Evolutionary conservation across 2,888 invertebrate species (phyloP), one percentile per base, ranked within the genome.

Genomic region (Copidosoma aretas): DNA sequence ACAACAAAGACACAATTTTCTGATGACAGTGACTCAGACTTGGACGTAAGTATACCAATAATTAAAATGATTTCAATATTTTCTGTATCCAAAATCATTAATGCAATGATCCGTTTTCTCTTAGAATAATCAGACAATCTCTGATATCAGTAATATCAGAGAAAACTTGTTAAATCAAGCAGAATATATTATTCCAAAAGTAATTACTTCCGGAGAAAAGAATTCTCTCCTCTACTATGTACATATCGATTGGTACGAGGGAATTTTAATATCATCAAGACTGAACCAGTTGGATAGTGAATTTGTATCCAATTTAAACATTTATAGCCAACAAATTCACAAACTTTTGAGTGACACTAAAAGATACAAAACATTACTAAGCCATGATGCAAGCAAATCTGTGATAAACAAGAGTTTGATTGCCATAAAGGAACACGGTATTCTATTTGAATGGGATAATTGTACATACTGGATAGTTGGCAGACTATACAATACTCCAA

Each of bases 351-450:
- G 91, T 80, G 91, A 90, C 78, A 90, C 91, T 65, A 86, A 91
- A 62, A 81, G 87, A 71, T 89, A 88, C 74, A 88, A 89, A 79
- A 87, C 85, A 74, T 87, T 88, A 77, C 85, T 88, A 41, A 85
- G 85, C 4, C 86, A 88, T 17, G 86, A 87, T 22, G 78, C 81
- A 53, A 80, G 82, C 21, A 84, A 83, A 73, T 87, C 86, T 71
- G 85, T 88, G 1, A 85, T 91, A 64, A 91, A 92, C 78, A 91
- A 91, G 81, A 91, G 91, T 74, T 84, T 93, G 54, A 90, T 92
- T 12, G 91, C 91, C 0, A 90, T 94, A 32, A 93, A 93, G 81
- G 96, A 96, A 78, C 91, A 94, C 76, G 94, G 94, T 2, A 88
- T 93, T 75, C 84, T 94, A 69, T 92, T 93, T 83, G 89, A 90